Percentiles rank a stretch among this genome's conserved stretches.
These are phyloP conservation scores for Pomacea maculata DNA, from an alignment of 1,140 invertebrate species.

Conservation along the genomic window DNA sequence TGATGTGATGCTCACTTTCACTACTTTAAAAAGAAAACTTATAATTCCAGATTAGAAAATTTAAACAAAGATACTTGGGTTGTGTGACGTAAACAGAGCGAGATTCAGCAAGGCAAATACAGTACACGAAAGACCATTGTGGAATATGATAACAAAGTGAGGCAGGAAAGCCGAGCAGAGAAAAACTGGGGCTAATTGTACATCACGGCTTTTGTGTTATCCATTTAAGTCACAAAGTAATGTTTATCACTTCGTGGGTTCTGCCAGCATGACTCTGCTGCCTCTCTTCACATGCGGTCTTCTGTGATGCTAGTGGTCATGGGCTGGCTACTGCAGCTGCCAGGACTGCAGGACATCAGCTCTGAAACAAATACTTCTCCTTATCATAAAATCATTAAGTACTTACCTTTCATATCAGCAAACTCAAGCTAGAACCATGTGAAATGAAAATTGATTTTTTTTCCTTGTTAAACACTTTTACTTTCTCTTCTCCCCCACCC, in stretches of 20 bases:
- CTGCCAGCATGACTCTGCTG: constrained; percentile 9
- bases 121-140: neutral
- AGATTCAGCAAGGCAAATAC: too few relatives aligned
- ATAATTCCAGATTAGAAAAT: too few relatives aligned
- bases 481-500: too few relatives aligned
- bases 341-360: constrained; percentile 37
- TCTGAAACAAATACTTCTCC: constrained; percentile 19
- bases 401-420: neutral
- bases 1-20: too few relatives aligned
- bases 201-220: neutral
- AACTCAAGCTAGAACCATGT: neutral
- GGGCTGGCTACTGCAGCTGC: constrained; percentile 33
- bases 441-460: too few relatives aligned
- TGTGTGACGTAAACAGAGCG: too few relatives aligned
- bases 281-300: constrained; percentile 27
- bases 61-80: too few relatives aligned
- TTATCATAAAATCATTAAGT: constrained; percentile 1
- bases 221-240: neutral
- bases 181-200: neutral
- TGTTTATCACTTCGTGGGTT: constrained; percentile 2
- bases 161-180: neutral
- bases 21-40: too few relatives aligned
- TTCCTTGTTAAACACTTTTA: too few relatives aligned
- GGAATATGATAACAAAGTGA: neutral
- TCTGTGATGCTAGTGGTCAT: constrained; percentile 42